Evolutionary conservation across 2,888 invertebrate species (phyloP).

Genomic region (Electrophaes corylata): DNA sequence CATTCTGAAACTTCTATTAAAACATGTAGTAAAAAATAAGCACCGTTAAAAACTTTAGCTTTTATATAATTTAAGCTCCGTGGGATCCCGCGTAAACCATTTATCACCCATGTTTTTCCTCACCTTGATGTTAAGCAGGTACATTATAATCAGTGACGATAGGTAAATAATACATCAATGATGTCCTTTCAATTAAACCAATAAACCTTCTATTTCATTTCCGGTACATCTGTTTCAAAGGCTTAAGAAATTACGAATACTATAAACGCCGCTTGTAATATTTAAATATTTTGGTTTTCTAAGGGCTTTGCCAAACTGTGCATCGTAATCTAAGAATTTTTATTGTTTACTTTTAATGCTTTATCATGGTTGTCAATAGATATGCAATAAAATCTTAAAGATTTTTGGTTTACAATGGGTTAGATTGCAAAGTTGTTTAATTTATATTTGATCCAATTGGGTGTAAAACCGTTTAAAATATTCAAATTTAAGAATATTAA

Average conservation of each 20-base stretch:
- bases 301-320: slow-evolving; percentile 8
- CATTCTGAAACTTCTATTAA: background rate
- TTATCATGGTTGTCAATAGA: too few species aligned
- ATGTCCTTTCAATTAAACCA: slow-evolving; percentile 11
- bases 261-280: slow-evolving; percentile 11
- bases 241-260: slow-evolving; percentile 13
- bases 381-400: too few species aligned
- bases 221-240: slow-evolving; percentile 14
- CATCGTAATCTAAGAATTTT: too few species aligned
- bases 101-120: slow-evolving; percentile 1
- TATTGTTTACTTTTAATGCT: too few species aligned
- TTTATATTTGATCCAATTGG: too few species aligned
- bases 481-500: too few species aligned
- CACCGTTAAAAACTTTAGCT: too few species aligned
- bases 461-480: too few species aligned
- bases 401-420: too few species aligned
- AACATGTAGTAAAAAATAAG: background rate
- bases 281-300: slow-evolving; percentile 15
- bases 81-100: background rate
- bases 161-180: slow-evolving; percentile 13
- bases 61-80: background rate
- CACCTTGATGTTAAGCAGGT: background rate
- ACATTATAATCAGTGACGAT: slow-evolving; percentile 11
- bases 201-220: slow-evolving; percentile 18
- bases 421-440: too few species aligned